Evolutionary conservation across 1,140 invertebrate species (phyloP).

Genomic region (Drosophila nannoptera): DNA sequence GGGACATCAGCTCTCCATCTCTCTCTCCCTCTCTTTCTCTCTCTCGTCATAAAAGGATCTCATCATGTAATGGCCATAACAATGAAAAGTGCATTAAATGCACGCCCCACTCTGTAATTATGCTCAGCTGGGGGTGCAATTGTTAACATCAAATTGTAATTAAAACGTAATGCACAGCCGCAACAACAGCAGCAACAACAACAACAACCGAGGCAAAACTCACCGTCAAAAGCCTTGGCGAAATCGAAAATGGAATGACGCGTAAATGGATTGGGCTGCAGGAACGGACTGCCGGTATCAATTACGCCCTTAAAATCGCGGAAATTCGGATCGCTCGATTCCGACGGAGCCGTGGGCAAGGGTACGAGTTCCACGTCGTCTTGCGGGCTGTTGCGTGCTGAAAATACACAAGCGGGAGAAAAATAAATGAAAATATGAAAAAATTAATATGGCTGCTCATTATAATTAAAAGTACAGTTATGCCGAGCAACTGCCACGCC

Average conservation of each 20-base stretch:
- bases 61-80: slow-evolving; percentile 42
- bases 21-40: too few relatives aligned
- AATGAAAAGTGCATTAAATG: slow-evolving; percentile 53
- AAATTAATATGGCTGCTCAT: slow-evolving; percentile 49
- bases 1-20: too few relatives aligned
- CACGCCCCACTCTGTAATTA: slow-evolving; percentile 25
- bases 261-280: slow-evolving; percentile 55
- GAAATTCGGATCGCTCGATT: slow-evolving; percentile 50
- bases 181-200: not conserved
- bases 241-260: slow-evolving; percentile 55
- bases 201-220: slow-evolving; percentile 30
- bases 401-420: slow-evolving; percentile 15
- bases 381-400: slow-evolving; percentile 62
- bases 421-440: slow-evolving; percentile 22
- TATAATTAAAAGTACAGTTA: slow-evolving; percentile 40
- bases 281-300: slow-evolving; percentile 72
- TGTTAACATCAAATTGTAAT: slow-evolving; percentile 45
- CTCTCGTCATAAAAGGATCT: slow-evolving; percentile 3
- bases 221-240: slow-evolving; percentile 72
- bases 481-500: not conserved
- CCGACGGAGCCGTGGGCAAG: slow-evolving; percentile 37
- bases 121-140: not conserved
- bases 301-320: slow-evolving; percentile 69
- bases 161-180: slow-evolving; percentile 30
- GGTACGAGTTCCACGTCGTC: slow-evolving; percentile 70